phyloP scores from a whole-genome alignment of 2,113 vertebrate species.

The Oreocharis arfaki region DNA sequence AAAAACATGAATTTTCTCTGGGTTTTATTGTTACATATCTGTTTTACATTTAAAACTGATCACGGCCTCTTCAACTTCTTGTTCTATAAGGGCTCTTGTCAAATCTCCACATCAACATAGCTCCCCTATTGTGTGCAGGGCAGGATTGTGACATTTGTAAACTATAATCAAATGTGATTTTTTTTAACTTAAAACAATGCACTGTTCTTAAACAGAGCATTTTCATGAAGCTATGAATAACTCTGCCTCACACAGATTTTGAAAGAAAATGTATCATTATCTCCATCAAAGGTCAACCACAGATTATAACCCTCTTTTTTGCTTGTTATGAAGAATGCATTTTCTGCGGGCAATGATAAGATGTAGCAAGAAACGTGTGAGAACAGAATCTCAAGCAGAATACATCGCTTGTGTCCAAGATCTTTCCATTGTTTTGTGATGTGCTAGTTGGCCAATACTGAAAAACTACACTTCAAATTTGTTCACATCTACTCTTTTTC shows the following conservation, averaged over 20 bases:
- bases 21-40: not conserved
- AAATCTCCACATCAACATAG: not conserved
- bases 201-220: slow-evolving; percentile 40
- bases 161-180: slow-evolving; percentile 25
- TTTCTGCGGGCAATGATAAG: slow-evolving; percentile 27
- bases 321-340: slow-evolving; percentile 45
- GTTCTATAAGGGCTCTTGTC: not conserved
- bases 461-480: not conserved
- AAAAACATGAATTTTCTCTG: not conserved
- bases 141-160: not conserved
- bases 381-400: slow-evolving; percentile 22
- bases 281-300: slow-evolving; percentile 66
- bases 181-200: slow-evolving; percentile 39
- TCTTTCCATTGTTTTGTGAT: not conserved
- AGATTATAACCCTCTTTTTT: slow-evolving; percentile 70
- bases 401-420: not conserved
- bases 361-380: slow-evolving; percentile 46
- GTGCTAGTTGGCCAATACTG: not conserved
- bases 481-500: not conserved
- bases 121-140: not conserved
- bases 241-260: slow-evolving; percentile 61
- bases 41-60: not conserved
- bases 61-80: not conserved
- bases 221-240: slow-evolving; percentile 70
- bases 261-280: slow-evolving; percentile 68